Evolutionary conservation across 1,140 invertebrate species (phyloP), one percentile per base, ranked within the genome.

Genomic region (Sesamia nonagrioides): DNA sequence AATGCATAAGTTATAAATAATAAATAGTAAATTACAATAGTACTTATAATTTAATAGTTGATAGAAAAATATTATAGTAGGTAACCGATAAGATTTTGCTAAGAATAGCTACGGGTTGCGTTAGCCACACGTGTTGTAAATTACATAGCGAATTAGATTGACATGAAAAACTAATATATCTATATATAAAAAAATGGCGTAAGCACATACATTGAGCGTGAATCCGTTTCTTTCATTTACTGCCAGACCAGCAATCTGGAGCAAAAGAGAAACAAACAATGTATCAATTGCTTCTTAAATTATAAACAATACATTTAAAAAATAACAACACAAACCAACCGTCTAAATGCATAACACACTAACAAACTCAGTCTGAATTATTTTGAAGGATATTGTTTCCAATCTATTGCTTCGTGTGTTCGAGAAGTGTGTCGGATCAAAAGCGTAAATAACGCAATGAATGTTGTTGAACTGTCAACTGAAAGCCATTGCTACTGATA

Each of bases 41-140:
- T 77, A 69, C 66, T 13, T 69, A 75, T 80, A 80, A 81, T 80
- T 83, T 84, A 76, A 84, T 78, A 84, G 66, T 84, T 80, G 80
- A 82, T 82, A 81, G 76, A 82, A 80, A 79, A 86, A 86, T 82
- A 50, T 50, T 50, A 68, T 77, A 82, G 78, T 27, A 27, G 27
- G 27, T 81, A 73, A 79, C 48, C 72, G 78, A 84, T 86, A 86
- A 86, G 18, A 66, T 71, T 69, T 68, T 80, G 17, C 71, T 75
- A 66, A 58, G 61, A 68, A 77, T 69, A 54, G 72, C 78, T 82
- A 84, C 81, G 83, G 83, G 83, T 60, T 33, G n/a, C 37, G 17
- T 54, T 81, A 63, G 37, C 13, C 21, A 77, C 21, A 17, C 48
- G 21, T 56, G 61, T 77, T 54, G 50, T 21, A 18, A 66, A 66